These are phyloP conservation scores for Coelinius sp. DNA, from an alignment of 2,888 invertebrate species.

Conservation along the genomic window DNA sequence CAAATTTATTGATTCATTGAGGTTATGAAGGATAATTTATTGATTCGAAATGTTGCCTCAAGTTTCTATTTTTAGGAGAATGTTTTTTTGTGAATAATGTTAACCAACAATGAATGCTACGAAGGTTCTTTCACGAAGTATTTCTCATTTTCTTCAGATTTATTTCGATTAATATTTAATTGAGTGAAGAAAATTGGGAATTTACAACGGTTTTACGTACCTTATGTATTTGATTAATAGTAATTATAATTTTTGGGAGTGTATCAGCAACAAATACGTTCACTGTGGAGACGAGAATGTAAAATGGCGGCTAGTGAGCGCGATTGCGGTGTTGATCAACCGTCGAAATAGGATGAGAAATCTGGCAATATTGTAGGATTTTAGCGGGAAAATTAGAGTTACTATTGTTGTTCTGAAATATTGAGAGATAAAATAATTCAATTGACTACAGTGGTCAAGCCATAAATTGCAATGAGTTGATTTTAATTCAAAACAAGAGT, in stretches of 20 bases:
- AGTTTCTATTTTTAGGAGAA: neutral
- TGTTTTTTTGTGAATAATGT: neutral
- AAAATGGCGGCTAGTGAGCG: slow-evolving; percentile 12
- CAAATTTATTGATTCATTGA: neutral
- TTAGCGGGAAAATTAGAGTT: no score
- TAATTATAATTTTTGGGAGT: neutral
- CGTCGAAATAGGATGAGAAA: neutral
- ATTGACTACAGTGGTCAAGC: no score
- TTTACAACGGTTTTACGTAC: neutral
- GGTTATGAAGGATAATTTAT: neutral
- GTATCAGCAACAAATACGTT: slow-evolving; percentile 2
- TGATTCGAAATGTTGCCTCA: neutral
- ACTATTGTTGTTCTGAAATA: no score
- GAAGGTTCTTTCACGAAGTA: neutral
- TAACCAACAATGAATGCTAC: neutral
- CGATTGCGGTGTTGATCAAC: neutral
- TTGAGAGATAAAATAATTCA: no score
- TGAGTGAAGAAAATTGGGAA: neutral
- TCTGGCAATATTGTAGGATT: neutral
- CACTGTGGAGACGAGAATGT: neutral
- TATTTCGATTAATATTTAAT: neutral
- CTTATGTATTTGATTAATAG: neutral
- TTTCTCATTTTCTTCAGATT: neutral
- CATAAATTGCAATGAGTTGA: no score
- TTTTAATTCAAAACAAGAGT: no score